Percentiles rank a stretch among this genome's conserved stretches.
Conservation (phyloP, 1,140 invertebrate genomes). For the Panagrolaimus sp. region DNA sequence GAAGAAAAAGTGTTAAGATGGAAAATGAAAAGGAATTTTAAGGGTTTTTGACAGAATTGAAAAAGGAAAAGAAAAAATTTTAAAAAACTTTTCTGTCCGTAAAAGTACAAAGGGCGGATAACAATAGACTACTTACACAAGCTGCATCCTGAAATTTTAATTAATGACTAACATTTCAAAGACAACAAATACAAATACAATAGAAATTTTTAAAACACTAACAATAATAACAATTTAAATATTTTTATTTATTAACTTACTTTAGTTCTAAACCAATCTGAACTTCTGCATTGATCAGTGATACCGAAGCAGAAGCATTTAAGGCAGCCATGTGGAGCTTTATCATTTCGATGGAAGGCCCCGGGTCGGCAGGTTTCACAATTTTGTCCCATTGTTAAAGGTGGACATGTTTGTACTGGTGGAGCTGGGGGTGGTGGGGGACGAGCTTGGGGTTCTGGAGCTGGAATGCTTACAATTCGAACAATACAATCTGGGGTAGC, state of each 20-base stretch:
- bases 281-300: constrained; percentile 62
- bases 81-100: not conserved
- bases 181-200: not conserved
- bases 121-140: constrained; percentile 40
- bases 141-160: constrained; percentile 41
- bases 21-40: not conserved
- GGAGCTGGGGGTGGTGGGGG: constrained; percentile 25
- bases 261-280: constrained; percentile 67
- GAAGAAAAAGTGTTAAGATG: not conserved
- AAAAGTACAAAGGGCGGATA: not conserved
- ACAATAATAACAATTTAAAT: constrained; percentile 18
- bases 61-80: constrained; percentile 6
- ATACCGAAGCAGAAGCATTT: constrained; percentile 88
- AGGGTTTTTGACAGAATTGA: not conserved
- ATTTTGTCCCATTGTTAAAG: constrained; percentile 65
- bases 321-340: constrained; percentile 74
- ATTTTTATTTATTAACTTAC: constrained; percentile 30
- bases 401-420: constrained; percentile 19
- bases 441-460: constrained; percentile 43
- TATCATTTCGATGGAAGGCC: constrained; percentile 71
- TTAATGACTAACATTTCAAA: constrained; percentile 14
- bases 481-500: constrained; percentile 84
- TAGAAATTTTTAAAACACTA: constrained; percentile 2
- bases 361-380: constrained; percentile 76
- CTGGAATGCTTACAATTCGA: constrained; percentile 62